These are phyloP conservation scores for Amblyjoppa proteus DNA, from an alignment of 2,888 invertebrate species.

Conservation along the genomic window DNA sequence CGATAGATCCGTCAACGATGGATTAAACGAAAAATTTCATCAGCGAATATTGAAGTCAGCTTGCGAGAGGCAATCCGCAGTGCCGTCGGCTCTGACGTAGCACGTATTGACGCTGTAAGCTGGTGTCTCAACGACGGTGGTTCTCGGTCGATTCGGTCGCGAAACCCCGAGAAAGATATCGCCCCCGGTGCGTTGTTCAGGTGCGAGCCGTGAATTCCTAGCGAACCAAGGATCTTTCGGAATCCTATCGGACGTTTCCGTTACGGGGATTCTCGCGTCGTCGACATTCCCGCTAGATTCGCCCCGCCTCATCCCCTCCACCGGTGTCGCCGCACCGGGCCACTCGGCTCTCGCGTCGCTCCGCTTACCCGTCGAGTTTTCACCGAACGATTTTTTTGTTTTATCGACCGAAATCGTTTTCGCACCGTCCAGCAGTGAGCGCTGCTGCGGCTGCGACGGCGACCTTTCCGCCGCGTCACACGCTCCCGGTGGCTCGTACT, in stretches of 20 bases:
- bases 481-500: constrained; percentile 26
- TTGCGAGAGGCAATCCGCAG: constrained; percentile 55
- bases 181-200: neutral
- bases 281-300: constrained; percentile 48
- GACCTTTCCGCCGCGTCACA: constrained; percentile 41
- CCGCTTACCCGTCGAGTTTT: constrained; percentile 17
- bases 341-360: constrained; percentile 32
- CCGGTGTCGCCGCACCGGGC: constrained; percentile 14
- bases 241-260: constrained; percentile 49
- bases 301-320: constrained; percentile 2
- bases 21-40: neutral
- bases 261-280: constrained; percentile 29
- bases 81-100: constrained; percentile 65
- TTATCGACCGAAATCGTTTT: neutral
- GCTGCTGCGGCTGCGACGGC: constrained; percentile 4
- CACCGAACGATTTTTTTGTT: constrained; percentile 4
- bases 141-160: constrained; percentile 34
- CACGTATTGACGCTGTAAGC: constrained; percentile 63
- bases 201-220: constrained; percentile 54
- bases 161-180: constrained; percentile 22
- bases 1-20: neutral
- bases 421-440: neutral
- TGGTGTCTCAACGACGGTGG: constrained; percentile 21
- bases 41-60: constrained; percentile 37
- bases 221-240: constrained; percentile 60